Percentiles rank a stretch among this genome's conserved stretches.
Evolutionary conservation across 2,888 invertebrate species (phyloP).

Genomic region (Schizaphis graminum): DNA sequence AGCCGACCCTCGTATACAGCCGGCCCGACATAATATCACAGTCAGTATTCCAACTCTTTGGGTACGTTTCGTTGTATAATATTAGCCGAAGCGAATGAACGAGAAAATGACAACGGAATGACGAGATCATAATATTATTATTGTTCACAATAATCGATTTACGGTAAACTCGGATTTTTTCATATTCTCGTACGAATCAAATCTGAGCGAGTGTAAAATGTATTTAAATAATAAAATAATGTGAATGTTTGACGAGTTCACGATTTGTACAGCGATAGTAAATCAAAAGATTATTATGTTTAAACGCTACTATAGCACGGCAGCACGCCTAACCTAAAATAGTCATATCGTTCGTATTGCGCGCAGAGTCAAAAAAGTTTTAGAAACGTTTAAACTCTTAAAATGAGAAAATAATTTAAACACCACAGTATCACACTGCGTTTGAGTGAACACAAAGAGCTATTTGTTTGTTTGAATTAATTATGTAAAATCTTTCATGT

Average conservation of each 20-base stretch:
- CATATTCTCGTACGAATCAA: background rate
- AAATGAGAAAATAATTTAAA: background rate
- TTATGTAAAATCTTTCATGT: background rate
- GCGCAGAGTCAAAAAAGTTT: background rate
- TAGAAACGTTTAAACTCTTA: background rate
- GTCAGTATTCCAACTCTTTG: background rate
- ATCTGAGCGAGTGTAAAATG: background rate
- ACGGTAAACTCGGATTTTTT: background rate
- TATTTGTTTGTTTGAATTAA: background rate
- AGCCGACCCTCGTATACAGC: conserved; percentile 7
- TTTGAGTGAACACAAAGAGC: background rate
- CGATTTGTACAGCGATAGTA: background rate
- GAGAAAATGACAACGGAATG: background rate
- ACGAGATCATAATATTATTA: background rate
- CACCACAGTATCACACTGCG: background rate
- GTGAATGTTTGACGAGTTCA: background rate
- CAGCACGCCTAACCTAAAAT: background rate
- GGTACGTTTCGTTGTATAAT: background rate
- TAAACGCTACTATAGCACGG: background rate
- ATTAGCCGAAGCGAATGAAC: background rate
- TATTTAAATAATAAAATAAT: background rate
- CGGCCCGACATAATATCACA: background rate
- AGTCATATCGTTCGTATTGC: background rate
- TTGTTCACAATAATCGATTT: background rate
- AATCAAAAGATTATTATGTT: background rate